Evolutionary conservation across 2,888 invertebrate species (phyloP), one percentile per base, ranked within the genome.

Genomic region (Coleophora flavipennella): DNA sequence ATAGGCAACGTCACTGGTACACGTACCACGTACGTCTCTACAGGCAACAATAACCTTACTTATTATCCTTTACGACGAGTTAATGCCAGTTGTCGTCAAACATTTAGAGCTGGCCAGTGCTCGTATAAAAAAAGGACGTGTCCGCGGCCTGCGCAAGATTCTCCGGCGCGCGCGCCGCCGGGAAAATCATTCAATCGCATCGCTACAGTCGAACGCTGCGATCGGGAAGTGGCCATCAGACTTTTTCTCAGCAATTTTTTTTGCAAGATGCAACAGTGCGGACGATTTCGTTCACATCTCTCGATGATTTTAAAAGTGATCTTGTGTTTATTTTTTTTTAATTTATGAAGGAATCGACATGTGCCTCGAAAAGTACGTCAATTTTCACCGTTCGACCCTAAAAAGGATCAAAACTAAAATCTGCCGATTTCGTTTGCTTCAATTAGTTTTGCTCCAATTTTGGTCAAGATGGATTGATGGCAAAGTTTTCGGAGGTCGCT

Each of bases 11-110:
- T 59, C 65, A 63, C 60, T 66, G 57, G 71, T 57, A 54, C 48
- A 48, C 51, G 50, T 50, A 72, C 70, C n/a, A n/a, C n/a, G n/a
- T n/a, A 71, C 62, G 20, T 20, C 20, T 20, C 20, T 20, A 3
- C 61, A 62, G 60, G n/a, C n/a, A n/a, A n/a, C 65, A 69, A 74
- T 79, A 80, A 80, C 80, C 81, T 81, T 74, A 80, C 65, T 65
- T 70, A 73, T 80, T 83, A 84, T 83, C 83, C 84, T 83, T 81
- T 78, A 72, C 77, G 67, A 65, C 62, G 71, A 77, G 73, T 62
- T 76, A 79, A 79, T 73, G 66, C 77, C 61, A 64, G 60, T 59
- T 62, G 69, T 68, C 72, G 78, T 72, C 75, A 63, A 74, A 80
- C 75, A 76, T 78, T 76, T 69, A 77, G 74, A 74, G 68, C 73